Percentiles rank a stretch among this genome's conserved stretches.
phyloP scores from a whole-genome alignment of 1,140 invertebrate species.

The Archivesica marissinica region DNA sequence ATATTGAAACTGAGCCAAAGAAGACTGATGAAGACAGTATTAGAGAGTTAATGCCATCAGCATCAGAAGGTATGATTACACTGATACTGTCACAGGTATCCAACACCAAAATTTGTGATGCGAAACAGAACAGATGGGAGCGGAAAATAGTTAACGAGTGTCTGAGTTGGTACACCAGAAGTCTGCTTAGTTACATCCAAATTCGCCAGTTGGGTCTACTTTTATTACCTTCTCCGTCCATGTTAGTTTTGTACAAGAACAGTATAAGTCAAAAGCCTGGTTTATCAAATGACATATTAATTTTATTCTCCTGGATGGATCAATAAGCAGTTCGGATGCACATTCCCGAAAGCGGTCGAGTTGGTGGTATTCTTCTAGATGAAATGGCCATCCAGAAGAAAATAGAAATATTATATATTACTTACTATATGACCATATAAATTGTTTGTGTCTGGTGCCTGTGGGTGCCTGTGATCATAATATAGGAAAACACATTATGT shows the following conservation, averaged over 20 bases:
- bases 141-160: constrained; percentile 8
- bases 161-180: constrained; percentile 27
- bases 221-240: constrained; percentile 25
- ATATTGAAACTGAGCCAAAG: too few species aligned
- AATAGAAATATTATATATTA: too few species aligned
- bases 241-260: constrained; percentile 63
- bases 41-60: too few species aligned
- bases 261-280: constrained; percentile 55
- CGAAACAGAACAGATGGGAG: constrained; percentile 39
- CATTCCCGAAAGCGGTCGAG: constrained; percentile 40
- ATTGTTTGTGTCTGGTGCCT: too few species aligned
- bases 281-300: constrained; percentile 38
- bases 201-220: constrained; percentile 1
- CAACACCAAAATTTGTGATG: too few species aligned
- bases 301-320: constrained; percentile 61
- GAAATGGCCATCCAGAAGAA: constrained; percentile 61
- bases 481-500: too few species aligned
- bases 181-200: constrained; percentile 38
- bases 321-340: constrained; percentile 55
- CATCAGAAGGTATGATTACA: too few species aligned
- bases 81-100: too few species aligned
- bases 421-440: too few species aligned
- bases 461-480: too few species aligned
- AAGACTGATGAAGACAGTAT: too few species aligned
- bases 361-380: constrained; percentile 56